These are phyloP conservation scores for Cryptosula pallasiana DNA, from an alignment of 2,888 invertebrate genomes.

Conservation along the genomic window DNA sequence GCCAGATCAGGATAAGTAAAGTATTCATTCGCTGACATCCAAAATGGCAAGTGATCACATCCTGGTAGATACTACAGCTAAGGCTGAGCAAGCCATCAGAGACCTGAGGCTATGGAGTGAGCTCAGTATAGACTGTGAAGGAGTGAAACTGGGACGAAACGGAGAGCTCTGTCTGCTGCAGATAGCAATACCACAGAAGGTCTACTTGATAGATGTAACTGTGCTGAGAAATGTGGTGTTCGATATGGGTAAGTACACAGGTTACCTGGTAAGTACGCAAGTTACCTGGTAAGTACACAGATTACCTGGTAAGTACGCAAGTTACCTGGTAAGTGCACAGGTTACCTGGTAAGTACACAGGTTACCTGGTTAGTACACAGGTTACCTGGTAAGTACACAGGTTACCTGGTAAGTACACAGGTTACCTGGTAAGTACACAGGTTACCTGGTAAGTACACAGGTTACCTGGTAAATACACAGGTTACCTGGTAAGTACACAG, in stretches of 20 bases:
- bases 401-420: too few relatives aligned
- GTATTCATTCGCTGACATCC: neutral
- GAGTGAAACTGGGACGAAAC: neutral
- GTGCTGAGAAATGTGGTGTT: neutral
- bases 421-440: too few relatives aligned
- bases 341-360: too few relatives aligned
- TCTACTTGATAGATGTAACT: neutral
- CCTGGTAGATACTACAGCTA: neutral
- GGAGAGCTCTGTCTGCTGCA: slow-evolving; percentile 18
- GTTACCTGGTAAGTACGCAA: too few relatives aligned
- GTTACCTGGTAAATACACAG: too few relatives aligned
- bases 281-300: too few relatives aligned
- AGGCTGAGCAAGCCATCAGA: neutral
- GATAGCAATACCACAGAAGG: slow-evolving; percentile 1
- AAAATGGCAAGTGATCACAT: neutral
- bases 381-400: too few relatives aligned
- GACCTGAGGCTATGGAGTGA: neutral
- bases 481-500: too few relatives aligned
- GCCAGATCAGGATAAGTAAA: neutral
- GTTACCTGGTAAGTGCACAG: too few relatives aligned
- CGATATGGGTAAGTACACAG: slow-evolving; percentile 8
- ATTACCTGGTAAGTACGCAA: too few relatives aligned
- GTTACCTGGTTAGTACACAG: too few relatives aligned
- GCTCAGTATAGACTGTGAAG: slow-evolving; percentile 20
- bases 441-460: too few relatives aligned